Evolutionary conservation across 2,797 vertebrate species (phyloP), one percentile per base, ranked within the genome.

Genomic region (Coregonus suidteri): DNA sequence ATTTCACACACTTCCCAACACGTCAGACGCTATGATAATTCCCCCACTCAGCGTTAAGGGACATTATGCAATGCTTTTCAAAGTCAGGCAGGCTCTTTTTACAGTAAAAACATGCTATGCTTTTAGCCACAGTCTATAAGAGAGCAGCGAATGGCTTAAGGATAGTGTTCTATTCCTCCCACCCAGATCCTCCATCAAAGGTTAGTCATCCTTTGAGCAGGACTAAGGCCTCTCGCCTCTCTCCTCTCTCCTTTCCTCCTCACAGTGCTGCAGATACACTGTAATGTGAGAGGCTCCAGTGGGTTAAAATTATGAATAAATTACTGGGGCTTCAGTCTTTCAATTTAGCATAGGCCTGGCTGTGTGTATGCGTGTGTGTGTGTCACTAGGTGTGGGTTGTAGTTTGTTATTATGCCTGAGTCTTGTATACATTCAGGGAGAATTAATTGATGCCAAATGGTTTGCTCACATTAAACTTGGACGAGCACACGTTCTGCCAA

Each of bases 1-100:
- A 81, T 67, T 80, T 84, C 70, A 72, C 77, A 80, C 73, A 79
- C 73, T 81, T 70, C 54, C 66, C 54, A 18, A 62, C n/a, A 74
- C 20, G 41, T 77, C 66, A 5, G 35, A 64, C 18, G 6, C n/a
- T 66, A 1, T n/a, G 67, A 34, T 69, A 41, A 69, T 69, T 69
- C 68, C 68, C 6, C 68, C 68, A n/a, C 37, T 70, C 35, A 18
- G 18, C 37, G 68, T 51, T 41, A 70, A 47, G 18, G 35, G 37
- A 41, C 37, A 4, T 70, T 70, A 70, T n/a, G 68, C 35, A 70
- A 70, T 6, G 68, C 37, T 59, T 59, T 5, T 4, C 16, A 56
- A n/a, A 20, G 56, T 18, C 5, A 59, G 56, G 56, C 56, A 70
- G 37, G 68, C 35, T 7, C 18, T 47, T 70, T 9, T 70, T 70